These are phyloP conservation scores for Brachyhypopomus occidentalis DNA, from an alignment of 2,113 vertebrate genomes.

Conservation along the genomic window DNA sequence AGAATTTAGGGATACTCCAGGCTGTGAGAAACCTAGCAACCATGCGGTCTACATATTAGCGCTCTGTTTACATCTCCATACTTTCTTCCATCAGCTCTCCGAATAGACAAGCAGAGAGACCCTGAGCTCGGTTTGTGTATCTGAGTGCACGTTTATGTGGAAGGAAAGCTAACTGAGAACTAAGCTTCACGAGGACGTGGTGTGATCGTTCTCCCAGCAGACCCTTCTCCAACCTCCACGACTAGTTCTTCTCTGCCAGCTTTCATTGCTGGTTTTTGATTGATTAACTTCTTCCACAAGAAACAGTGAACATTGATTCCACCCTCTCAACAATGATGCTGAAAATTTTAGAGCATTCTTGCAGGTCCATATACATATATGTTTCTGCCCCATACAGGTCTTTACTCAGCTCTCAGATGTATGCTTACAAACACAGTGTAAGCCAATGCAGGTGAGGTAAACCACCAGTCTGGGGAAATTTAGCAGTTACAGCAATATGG, in stretches of 20 bases:
- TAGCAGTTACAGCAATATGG: conserved; percentile 41
- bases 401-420: neutral
- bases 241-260: conserved; percentile 42
- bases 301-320: neutral
- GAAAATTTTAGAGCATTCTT: neutral
- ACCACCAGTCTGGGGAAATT: conserved; percentile 41
- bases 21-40: neutral
- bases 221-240: neutral
- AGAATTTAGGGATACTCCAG: neutral
- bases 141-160: conserved; percentile 36
- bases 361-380: neutral
- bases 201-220: conserved; percentile 52
- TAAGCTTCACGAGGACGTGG: conserved; percentile 56
- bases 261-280: conserved; percentile 61
- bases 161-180: too few relatives aligned
- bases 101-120: conserved; percentile 31
- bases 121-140: conserved; percentile 2
- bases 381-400: conserved; percentile 17
- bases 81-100: neutral
- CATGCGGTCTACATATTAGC: neutral
- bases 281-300: conserved; percentile 28
- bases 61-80: neutral
- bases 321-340: neutral
- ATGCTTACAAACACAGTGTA: neutral
- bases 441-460: conserved; percentile 59